phyloP scores from a whole-genome alignment of 2,888 invertebrate species.

The Cynaeus angustus region DNA sequence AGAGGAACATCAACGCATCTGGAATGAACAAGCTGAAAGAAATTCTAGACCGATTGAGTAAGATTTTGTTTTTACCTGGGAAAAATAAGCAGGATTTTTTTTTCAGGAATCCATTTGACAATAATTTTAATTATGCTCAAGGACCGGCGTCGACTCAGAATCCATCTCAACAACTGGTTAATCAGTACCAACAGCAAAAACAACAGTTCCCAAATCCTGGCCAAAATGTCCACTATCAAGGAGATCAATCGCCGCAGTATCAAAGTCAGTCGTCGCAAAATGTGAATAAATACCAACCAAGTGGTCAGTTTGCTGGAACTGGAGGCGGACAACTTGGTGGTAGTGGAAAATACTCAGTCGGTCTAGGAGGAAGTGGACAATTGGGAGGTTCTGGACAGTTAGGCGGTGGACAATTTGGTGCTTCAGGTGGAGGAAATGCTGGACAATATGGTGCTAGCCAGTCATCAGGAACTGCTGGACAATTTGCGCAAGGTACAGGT shows the following conservation, averaged over 20 bases:
- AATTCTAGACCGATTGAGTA: conserved; percentile 67
- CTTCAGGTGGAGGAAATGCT: neutral
- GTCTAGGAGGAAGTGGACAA: neutral
- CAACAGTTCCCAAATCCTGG: conserved; percentile 51
- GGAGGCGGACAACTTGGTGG: neutral
- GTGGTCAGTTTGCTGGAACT: conserved; percentile 9
- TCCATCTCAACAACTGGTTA: conserved; percentile 33
- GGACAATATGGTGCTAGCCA: neutral
- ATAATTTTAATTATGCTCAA: conserved; percentile 59
- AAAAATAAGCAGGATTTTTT: neutral
- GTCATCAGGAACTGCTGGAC: conserved; percentile 6
- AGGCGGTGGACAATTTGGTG: conserved; percentile 15
- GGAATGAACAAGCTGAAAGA: conserved; percentile 79
- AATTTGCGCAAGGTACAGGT: neutral
- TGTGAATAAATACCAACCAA: conserved; percentile 37
- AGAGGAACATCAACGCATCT: conserved; percentile 79
- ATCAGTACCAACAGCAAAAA: conserved; percentile 47
- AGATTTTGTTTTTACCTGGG: conserved; percentile 48
- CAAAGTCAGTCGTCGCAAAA: conserved; percentile 45
- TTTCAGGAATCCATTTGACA: conserved; percentile 60
- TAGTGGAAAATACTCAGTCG: neutral
- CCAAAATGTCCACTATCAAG: conserved; percentile 51
- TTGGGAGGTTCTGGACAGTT: neutral
- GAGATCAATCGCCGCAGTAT: conserved; percentile 44
- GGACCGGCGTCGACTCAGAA: conserved; percentile 58